Evolutionary conservation across 2,888 invertebrate genomes (phyloP).

Genomic region (Drosophila lacicola): DNA sequence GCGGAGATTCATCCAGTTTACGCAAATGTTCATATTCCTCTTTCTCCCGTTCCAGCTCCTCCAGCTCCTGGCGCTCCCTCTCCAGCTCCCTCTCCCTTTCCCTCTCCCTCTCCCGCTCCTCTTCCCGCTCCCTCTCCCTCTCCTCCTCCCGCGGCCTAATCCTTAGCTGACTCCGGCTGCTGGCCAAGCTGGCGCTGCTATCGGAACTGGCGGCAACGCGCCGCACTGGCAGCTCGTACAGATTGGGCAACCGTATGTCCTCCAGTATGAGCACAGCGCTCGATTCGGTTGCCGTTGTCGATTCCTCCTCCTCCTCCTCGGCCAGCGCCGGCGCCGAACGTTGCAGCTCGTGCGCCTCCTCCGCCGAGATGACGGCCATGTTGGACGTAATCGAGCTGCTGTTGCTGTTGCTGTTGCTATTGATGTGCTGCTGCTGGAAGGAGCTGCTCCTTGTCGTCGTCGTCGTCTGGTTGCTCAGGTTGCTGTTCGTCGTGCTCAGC

Average conservation of each 20-base stretch:
- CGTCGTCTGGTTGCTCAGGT: background rate
- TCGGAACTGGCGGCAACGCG: slow-evolving; percentile 9
- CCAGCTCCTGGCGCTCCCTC: background rate
- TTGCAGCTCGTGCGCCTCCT: slow-evolving; percentile 55
- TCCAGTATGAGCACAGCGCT: slow-evolving; percentile 57
- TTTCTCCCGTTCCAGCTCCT: background rate
- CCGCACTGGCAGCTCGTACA: slow-evolving; percentile 31
- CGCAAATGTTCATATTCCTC: slow-evolving; percentile 34
- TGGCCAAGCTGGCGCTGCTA: background rate
- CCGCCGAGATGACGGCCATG: slow-evolving; percentile 41
- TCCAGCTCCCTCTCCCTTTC: background rate
- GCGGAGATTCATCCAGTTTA: no score
- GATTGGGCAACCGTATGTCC: slow-evolving; percentile 63
- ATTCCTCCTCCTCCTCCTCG: slow-evolving; percentile 9
- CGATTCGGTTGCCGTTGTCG: slow-evolving; percentile 6
- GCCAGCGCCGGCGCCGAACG: slow-evolving; percentile 44
- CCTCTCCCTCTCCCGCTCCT: background rate
- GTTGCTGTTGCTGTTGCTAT: slow-evolving; percentile 26
- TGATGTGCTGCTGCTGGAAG: background rate
- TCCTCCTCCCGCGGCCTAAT: background rate
- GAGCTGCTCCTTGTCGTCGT: no score
- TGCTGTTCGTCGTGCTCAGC: background rate
- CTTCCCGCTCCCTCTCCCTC: background rate
- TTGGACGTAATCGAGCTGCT: slow-evolving; percentile 39
- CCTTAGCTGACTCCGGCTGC: slow-evolving; percentile 4